phyloP scores from a whole-genome alignment of 2,888 invertebrate species.

The Xylocampa areola region DNA sequence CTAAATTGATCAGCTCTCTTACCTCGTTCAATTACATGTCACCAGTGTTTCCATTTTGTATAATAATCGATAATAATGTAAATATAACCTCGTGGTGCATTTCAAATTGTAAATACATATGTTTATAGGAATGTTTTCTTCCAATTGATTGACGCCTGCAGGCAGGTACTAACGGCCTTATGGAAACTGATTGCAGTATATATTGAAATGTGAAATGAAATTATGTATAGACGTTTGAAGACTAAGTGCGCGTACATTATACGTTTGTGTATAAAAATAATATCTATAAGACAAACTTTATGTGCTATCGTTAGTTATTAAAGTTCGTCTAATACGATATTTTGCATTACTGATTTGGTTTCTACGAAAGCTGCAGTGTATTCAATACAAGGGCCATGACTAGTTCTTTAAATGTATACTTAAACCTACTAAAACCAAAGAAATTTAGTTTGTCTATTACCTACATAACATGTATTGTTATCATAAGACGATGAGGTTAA shows the following conservation, averaged over 20 bases:
- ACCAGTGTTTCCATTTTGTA: constrained; percentile 21
- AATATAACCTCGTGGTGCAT: constrained; percentile 42
- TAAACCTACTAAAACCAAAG: constrained; percentile 49
- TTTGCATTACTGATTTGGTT: no score
- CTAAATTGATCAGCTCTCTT: constrained; percentile 6
- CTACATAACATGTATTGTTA: neutral
- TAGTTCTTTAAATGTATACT: constrained; percentile 17
- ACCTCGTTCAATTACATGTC: constrained; percentile 5
- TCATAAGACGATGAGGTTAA: no score
- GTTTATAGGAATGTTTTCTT: constrained; percentile 41
- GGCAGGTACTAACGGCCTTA: constrained; percentile 45
- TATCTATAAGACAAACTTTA: neutral
- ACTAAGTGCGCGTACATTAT: no score
- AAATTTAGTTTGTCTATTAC: constrained; percentile 21
- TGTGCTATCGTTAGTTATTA: neutral
- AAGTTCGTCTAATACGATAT: neutral
- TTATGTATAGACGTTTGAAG: no score
- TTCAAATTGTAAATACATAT: constrained; percentile 46
- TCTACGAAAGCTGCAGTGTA: no score
- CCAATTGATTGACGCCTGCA: constrained; percentile 49
- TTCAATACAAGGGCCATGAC: constrained; percentile 29
- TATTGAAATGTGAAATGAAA: neutral
- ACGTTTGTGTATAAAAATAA: no score
- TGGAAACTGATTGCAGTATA: constrained; percentile 4
- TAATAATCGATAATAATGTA: constrained; percentile 20